Conservation (phyloP, 2,797 vertebrate genomes). For the Octomys mimax region DNA sequence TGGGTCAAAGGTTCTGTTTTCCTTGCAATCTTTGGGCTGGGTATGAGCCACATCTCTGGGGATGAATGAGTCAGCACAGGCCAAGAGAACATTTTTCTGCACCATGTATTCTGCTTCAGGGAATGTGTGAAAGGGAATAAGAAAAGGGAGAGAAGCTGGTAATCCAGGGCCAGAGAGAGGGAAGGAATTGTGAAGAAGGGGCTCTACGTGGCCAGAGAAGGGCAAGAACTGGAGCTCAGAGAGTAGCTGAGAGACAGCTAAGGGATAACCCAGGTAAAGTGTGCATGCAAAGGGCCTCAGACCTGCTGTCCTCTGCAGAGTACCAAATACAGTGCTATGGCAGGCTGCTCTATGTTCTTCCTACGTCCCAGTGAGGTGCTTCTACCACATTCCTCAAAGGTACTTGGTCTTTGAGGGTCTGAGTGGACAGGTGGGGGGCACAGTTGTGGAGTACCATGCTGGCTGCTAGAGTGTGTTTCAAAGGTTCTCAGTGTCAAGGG, state of each 20-base stretch:
- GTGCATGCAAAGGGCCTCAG: not conserved
- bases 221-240: not conserved
- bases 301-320: not conserved
- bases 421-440: not conserved
- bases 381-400: not conserved
- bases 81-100: not conserved
- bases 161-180: not conserved
- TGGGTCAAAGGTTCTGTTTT: not conserved
- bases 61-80: not conserved
- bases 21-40: not conserved
- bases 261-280: not conserved
- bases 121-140: not conserved
- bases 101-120: not conserved
- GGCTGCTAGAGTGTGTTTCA: not conserved
- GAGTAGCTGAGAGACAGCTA: not conserved
- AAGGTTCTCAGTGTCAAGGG: not conserved
- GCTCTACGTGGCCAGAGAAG: not conserved
- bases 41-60: not conserved
- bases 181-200: constrained; percentile 10
- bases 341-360: not conserved
- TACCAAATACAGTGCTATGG: not conserved
- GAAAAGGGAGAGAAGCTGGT: not conserved
- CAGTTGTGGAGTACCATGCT: not conserved
- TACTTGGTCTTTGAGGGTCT: not conserved
- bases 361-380: not conserved